These are phyloP conservation scores for Drosophila punjabiensis DNA, from an alignment of 1,140 invertebrate species.

Conservation along the genomic window DNA sequence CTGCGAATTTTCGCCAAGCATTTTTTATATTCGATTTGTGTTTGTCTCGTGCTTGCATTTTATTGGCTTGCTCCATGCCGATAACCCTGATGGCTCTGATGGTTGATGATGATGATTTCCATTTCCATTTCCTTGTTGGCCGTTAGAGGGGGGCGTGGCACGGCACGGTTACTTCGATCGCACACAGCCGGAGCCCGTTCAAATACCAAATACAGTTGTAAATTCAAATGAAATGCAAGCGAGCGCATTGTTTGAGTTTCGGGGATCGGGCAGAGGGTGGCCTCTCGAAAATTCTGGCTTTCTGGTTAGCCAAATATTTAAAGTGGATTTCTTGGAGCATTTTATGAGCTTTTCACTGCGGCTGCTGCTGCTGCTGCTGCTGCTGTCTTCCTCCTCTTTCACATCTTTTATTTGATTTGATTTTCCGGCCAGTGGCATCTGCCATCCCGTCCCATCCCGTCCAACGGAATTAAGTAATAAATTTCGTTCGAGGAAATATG, in stretches of 20 bases:
- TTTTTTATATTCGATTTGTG: slow-evolving; percentile 79
- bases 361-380: slow-evolving; percentile 21
- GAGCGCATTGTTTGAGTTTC: slow-evolving; percentile 66
- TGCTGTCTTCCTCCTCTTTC: neutral
- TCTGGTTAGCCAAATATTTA: slow-evolving; percentile 76
- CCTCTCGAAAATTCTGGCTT: slow-evolving; percentile 47
- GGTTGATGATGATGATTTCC: slow-evolving; percentile 59
- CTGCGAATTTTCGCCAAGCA: slow-evolving; percentile 56
- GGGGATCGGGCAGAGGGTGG: slow-evolving; percentile 8
- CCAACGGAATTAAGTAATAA: slow-evolving; percentile 70
- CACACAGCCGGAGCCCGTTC: slow-evolving; percentile 26
- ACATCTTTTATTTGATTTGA: slow-evolving; percentile 60
- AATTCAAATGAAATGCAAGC: slow-evolving; percentile 83
- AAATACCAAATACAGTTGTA: slow-evolving; percentile 77
- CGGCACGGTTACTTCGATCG: slow-evolving; percentile 65
- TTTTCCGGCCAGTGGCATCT: slow-evolving; percentile 54
- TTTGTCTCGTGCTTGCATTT: slow-evolving; percentile 43
- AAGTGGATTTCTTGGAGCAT: slow-evolving; percentile 63
- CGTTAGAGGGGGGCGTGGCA: slow-evolving; percentile 12
- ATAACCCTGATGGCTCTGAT: slow-evolving; percentile 34
- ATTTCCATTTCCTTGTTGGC: slow-evolving; percentile 57
- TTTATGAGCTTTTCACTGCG: slow-evolving; percentile 61
- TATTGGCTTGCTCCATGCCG: slow-evolving; percentile 31
- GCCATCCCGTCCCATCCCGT: slow-evolving; percentile 11
- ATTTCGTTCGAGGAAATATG: slow-evolving; percentile 47